These are phyloP conservation scores for Anisognathus igniventris DNA, from an alignment of 2,797 vertebrate genomes.

Conservation along the genomic window DNA sequence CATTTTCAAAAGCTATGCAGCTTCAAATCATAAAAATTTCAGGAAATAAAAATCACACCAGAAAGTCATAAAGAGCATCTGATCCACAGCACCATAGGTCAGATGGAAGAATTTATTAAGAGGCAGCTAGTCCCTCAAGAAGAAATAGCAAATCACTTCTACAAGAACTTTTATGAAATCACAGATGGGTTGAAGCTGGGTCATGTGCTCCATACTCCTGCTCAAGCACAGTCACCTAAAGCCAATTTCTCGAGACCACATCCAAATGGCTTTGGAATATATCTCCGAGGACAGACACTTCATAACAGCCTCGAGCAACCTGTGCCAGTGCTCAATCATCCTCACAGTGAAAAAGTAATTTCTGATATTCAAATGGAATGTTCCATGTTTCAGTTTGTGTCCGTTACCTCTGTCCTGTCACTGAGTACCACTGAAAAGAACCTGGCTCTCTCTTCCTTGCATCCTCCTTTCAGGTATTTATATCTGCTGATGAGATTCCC, in stretches of 20 bases:
- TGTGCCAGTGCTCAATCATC: neutral
- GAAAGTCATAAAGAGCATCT: neutral
- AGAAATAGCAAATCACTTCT: neutral
- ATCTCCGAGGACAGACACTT: neutral
- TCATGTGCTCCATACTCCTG: neutral
- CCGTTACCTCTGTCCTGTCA: neutral
- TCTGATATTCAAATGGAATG: rapidly evolving
- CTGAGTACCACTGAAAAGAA: neutral
- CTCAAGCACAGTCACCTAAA: neutral
- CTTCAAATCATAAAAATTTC: neutral
- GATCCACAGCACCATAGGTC: neutral
- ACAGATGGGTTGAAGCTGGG: neutral
- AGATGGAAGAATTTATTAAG: neutral
- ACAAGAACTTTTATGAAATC: neutral
- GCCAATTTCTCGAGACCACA: rapidly evolving
- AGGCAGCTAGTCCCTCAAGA: neutral
- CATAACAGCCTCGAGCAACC: rapidly evolving
- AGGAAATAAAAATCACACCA: neutral
- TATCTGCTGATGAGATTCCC: neutral
- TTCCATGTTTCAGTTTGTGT: neutral
- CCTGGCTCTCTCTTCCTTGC: neutral
- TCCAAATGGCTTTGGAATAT: neutral
- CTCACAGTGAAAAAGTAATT: neutral
- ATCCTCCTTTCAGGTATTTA: neutral
- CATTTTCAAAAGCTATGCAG: neutral